These are phyloP conservation scores for Notothenia coriiceps DNA, from an alignment of 2,113 vertebrate species.

Conservation along the genomic window DNA sequence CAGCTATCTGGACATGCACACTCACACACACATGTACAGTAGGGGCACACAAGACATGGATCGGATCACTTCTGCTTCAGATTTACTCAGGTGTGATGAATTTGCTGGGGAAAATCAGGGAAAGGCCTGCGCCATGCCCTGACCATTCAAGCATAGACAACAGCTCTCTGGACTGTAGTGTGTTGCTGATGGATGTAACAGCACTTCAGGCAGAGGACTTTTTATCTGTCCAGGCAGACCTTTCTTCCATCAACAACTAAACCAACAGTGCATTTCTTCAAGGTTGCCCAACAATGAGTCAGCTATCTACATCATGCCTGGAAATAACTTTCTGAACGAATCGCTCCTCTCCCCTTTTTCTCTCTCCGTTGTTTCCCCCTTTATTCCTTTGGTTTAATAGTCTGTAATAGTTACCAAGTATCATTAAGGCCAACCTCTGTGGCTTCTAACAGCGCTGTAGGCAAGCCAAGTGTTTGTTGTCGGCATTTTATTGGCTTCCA, in stretches of 20 bases:
- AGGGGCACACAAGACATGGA: slow-evolving; percentile 27
- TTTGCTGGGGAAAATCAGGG: slow-evolving; percentile 25
- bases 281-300: slow-evolving; percentile 63
- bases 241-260: slow-evolving; percentile 17
- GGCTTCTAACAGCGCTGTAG: slow-evolving; percentile 72
- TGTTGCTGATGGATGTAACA: slow-evolving; percentile 48
- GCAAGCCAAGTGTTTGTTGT: slow-evolving; percentile 82
- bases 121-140: slow-evolving; percentile 8
- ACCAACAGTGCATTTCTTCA: slow-evolving; percentile 31
- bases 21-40: neutral
- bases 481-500: slow-evolving; percentile 76
- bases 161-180: slow-evolving; percentile 20
- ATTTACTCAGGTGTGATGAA: slow-evolving; percentile 68
- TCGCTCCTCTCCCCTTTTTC: slow-evolving; percentile 23
- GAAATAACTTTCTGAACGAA: slow-evolving; percentile 60
- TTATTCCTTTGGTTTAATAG: slow-evolving; percentile 71
- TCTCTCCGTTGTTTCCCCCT: slow-evolving; percentile 41
- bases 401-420: slow-evolving; percentile 79
- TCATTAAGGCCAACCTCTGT: slow-evolving; percentile 75
- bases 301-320: slow-evolving; percentile 58
- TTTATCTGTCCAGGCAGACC: slow-evolving; percentile 3
- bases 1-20: slow-evolving; percentile 19
- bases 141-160: slow-evolving; percentile 44
- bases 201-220: slow-evolving; percentile 16
- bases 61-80: slow-evolving; percentile 42